Percentiles rank a stretch among this genome's conserved stretches.
Evolutionary conservation across 2,888 invertebrate species (phyloP).

Genomic region (Caenorhabditis doughertyi): DNA sequence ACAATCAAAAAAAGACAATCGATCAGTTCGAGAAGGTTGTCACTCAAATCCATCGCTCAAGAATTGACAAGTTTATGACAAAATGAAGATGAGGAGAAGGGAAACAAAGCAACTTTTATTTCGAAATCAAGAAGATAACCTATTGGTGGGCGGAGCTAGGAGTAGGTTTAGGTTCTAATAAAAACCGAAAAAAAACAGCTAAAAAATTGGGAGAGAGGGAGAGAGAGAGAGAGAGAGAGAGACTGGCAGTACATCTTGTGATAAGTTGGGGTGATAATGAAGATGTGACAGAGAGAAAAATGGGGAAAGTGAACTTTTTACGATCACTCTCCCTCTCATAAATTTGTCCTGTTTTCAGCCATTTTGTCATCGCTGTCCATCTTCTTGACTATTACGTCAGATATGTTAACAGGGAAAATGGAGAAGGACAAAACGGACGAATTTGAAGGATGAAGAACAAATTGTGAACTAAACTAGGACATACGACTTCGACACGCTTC

Average conservation of each 20-base stretch:
- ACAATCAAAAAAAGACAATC: background rate
- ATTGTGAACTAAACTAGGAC: constrained; percentile 50
- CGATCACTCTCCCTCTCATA: constrained; percentile 51
- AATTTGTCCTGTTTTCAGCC: constrained; percentile 55
- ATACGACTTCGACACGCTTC: constrained; percentile 57
- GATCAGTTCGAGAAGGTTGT: constrained; percentile 22
- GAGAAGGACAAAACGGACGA: constrained; percentile 18
- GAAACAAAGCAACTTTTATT: constrained; percentile 16
- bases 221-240: constrained; percentile 1
- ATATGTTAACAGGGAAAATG: constrained; percentile 17
- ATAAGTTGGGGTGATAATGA: constrained; percentile 46
- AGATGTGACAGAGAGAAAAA: constrained; percentile 36
- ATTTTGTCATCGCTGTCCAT: constrained; percentile 28
- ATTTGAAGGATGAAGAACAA: constrained; percentile 4
- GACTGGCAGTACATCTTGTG: constrained; percentile 33
- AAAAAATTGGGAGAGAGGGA: background rate
- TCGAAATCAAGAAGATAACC: constrained; percentile 10
- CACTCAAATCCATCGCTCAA: constrained; percentile 21
- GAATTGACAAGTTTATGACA: constrained; percentile 44
- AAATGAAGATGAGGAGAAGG: constrained; percentile 15
- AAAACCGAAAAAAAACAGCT: constrained; percentile 23
- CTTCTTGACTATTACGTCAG: constrained; percentile 40
- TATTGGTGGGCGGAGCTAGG: constrained; percentile 26
- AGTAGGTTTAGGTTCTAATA: constrained; percentile 23
- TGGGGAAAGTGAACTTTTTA: constrained; percentile 55